These are phyloP conservation scores for Cartodere bifasciata DNA, from an alignment of 2,888 invertebrate genomes.

Conservation along the genomic window DNA sequence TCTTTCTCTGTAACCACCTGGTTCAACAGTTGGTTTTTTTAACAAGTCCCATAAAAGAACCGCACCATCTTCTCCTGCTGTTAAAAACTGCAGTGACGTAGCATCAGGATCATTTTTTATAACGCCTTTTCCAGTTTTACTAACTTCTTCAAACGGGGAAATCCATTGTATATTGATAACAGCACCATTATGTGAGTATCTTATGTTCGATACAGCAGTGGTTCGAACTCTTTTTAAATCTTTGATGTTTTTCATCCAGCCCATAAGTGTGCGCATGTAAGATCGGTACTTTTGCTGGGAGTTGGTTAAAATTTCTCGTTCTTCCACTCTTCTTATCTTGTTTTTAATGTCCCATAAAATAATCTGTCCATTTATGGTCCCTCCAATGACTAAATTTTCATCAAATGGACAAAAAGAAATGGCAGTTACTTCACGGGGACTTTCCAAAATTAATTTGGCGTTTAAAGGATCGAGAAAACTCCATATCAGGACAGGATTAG, in stretches of 20 bases:
- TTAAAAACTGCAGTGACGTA: constrained; percentile 47
- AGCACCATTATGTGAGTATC: constrained; percentile 48
- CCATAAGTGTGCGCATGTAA: constrained; percentile 39
- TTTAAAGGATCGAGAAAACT: constrained; percentile 56
- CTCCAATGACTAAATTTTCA: constrained; percentile 57
- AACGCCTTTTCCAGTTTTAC: constrained; percentile 44
- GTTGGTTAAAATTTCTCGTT: constrained; percentile 45
- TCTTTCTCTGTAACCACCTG: constrained; percentile 27
- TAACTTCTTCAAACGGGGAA: constrained; percentile 45
- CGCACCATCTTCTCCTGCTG: constrained; percentile 53
- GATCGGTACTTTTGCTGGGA: constrained; percentile 49
- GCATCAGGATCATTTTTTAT: constrained; percentile 30
- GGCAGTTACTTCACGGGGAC: constrained; percentile 50
- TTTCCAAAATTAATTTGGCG: constrained; percentile 56
- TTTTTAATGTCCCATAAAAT: constrained; percentile 51
- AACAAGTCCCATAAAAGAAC: constrained; percentile 61
- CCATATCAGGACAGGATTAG: constrained; percentile 61
- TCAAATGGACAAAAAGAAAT: constrained; percentile 58
- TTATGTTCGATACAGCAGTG: constrained; percentile 47
- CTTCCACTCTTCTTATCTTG: constrained; percentile 36
- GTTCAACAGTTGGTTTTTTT: constrained; percentile 26
- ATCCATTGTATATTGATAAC: constrained; percentile 56
- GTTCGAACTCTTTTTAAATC: constrained; percentile 45
- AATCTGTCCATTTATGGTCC: constrained; percentile 59
- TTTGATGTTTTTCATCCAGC: constrained; percentile 54